A percentile compares a stretch with the other conserved stretches of the same genome.
phyloP scores from a whole-genome alignment of 2,888 invertebrate genomes.

The Orthosia cruda region DNA sequence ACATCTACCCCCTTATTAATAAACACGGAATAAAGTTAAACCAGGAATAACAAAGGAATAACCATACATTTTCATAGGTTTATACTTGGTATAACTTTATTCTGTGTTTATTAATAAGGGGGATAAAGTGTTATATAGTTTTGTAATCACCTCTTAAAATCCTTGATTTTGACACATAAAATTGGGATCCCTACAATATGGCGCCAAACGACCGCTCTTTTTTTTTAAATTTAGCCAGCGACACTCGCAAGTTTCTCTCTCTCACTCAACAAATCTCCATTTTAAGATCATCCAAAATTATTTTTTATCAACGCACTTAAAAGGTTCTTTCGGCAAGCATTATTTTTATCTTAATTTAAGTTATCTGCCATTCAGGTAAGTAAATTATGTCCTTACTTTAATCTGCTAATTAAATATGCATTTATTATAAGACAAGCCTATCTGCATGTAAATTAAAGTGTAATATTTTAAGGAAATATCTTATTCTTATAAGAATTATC shows the following conservation, averaged over 20 bases:
- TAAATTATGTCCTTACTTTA: constrained; percentile 22
- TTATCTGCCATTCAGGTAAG: constrained; percentile 10
- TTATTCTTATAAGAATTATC: background rate
- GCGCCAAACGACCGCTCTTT: too few relatives aligned
- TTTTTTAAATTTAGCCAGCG: too few relatives aligned
- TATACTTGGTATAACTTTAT: too few relatives aligned
- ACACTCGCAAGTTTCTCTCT: background rate
- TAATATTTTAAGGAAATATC: constrained; percentile 17
- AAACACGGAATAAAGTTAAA: too few relatives aligned
- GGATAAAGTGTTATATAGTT: too few relatives aligned
- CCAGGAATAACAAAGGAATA: too few relatives aligned
- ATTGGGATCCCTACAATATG: too few relatives aligned
- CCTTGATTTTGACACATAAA: too few relatives aligned
- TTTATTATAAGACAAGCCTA: constrained; percentile 23
- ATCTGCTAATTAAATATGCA: constrained; percentile 48
- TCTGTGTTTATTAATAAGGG: too few relatives aligned
- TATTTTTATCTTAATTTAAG: constrained; percentile 19
- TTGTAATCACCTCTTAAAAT: too few relatives aligned
- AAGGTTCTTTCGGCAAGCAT: background rate
- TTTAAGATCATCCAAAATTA: background rate
- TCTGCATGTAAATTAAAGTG: constrained; percentile 5
- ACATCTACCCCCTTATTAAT: too few relatives aligned
- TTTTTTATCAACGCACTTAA: constrained; percentile 9
- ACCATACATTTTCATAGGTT: too few relatives aligned
- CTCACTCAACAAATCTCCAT: background rate